These are phyloP conservation scores for Mercenaria mercenaria DNA, from an alignment of 1,140 invertebrate species.

Conservation along the genomic window DNA sequence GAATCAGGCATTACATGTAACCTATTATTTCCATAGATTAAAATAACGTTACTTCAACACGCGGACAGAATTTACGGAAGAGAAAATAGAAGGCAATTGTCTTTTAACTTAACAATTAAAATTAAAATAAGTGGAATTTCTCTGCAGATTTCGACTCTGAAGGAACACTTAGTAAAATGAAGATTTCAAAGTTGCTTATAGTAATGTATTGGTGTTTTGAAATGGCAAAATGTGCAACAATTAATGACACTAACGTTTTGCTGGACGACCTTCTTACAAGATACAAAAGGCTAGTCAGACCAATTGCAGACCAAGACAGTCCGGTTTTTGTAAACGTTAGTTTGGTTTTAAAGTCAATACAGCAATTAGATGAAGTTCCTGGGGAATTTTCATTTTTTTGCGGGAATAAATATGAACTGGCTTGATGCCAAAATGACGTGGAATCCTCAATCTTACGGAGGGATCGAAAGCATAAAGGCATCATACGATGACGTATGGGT, in stretches of 20 bases:
- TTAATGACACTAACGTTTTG: neutral
- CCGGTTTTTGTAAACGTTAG: neutral
- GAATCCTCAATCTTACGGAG: neutral
- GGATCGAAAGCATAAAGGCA: neutral
- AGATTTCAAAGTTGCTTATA: no score
- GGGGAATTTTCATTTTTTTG: neutral
- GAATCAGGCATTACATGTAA: no score
- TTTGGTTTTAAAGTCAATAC: neutral
- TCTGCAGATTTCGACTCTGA: no score
- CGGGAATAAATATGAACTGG: neutral
- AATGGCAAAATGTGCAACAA: neutral
- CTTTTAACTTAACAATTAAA: no score
- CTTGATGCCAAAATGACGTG: neutral
- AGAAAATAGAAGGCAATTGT: no score
- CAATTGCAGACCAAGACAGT: neutral
- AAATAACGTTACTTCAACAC: no score
- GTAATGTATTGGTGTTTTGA: no score
- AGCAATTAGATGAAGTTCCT: neutral
- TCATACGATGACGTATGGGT: conserved; percentile 12
- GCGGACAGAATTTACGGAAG: no score
- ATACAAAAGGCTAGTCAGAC: neutral
- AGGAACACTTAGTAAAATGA: no score
- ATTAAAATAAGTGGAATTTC: no score
- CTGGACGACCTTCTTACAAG: neutral
- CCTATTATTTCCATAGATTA: no score